These are phyloP conservation scores for Cheiracanthium punctorium DNA, from an alignment of 2,888 invertebrate species.

Conservation along the genomic window DNA sequence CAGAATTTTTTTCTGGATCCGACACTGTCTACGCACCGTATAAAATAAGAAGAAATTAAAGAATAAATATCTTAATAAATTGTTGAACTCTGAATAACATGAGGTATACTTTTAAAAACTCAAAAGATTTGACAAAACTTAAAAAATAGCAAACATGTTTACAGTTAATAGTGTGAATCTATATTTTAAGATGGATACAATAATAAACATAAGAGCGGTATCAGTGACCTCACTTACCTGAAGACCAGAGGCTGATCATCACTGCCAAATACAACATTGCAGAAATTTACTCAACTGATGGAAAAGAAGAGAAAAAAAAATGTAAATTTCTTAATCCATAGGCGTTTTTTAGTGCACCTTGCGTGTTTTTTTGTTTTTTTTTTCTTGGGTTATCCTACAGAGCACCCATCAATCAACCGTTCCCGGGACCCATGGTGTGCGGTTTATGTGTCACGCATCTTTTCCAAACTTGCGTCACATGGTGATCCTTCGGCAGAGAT, in stretches of 20 bases:
- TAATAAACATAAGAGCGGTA: background rate
- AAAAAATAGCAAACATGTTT: no score
- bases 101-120: no score
- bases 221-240: conserved; percentile 40
- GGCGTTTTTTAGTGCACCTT: background rate
- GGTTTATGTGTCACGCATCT: background rate
- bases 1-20: no score
- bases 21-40: no score
- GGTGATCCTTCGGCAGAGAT: background rate
- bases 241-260: conserved; percentile 39
- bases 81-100: no score
- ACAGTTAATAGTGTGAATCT: no score
- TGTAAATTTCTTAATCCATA: background rate
- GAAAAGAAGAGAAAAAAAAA: background rate
- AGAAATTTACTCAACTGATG: background rate
- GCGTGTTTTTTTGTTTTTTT: no score
- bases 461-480: background rate
- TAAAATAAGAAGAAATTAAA: no score
- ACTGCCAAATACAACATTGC: conserved; percentile 50
- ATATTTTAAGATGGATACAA: no score
- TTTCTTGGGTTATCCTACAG: background rate
- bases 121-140: no score
- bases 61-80: no score
- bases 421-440: background rate
- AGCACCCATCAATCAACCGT: background rate